Base-by-base conservation (phyloP, 1,140 invertebrate genomes). In the Calephelis nemesis region DNA sequence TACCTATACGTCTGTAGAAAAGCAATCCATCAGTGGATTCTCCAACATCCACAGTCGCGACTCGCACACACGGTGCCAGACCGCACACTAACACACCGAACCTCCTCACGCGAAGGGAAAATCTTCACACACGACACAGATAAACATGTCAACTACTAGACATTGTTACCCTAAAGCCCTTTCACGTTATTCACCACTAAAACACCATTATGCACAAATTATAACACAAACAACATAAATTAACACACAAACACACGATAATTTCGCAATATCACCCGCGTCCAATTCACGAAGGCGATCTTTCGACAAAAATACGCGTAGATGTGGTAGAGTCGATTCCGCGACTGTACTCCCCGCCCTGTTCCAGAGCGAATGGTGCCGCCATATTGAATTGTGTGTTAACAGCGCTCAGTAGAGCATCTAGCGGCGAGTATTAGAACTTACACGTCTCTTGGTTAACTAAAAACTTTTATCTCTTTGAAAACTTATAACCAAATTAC, bases 71-170 rank as follows among this genome's bases (percentile, higher is more conserved):
- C 69, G 72, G 70, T 77, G 71, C 79, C 75, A 77, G 74, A 74
- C 71, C 86, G 81, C 86, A 91, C 86, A 89, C 87, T 77, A 80
- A 70, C 82, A 73, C 84, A 87, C 81, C 73, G 72, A 79, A 81
- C 82, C 86, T 88, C 85, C 88, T 88, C 86, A 91, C 87, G 84
- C 87, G 85, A 90, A 90, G 87, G 89, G 89, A 91, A 91, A 91
- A 90, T 91, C 89, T 90, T 91, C 89, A 91, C 87, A 91, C 87
- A 90, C 87, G 85, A 87, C 87, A 90, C 87, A 91, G 89, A 91
- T 91, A 91, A 91, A 91, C 89, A 91, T 91, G 89, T 91, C 89
- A 91, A 90, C 87, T 87, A 77, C 87, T 91, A 91, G 85, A 91
- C 89, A 91, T 91, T 88, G 87, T 90, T 89, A 88, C 87, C 87